Percentiles rank a stretch among this genome's conserved stretches.
Conservation (phyloP, 2,888 invertebrate species). For the Lasioglossum morio region DNA sequence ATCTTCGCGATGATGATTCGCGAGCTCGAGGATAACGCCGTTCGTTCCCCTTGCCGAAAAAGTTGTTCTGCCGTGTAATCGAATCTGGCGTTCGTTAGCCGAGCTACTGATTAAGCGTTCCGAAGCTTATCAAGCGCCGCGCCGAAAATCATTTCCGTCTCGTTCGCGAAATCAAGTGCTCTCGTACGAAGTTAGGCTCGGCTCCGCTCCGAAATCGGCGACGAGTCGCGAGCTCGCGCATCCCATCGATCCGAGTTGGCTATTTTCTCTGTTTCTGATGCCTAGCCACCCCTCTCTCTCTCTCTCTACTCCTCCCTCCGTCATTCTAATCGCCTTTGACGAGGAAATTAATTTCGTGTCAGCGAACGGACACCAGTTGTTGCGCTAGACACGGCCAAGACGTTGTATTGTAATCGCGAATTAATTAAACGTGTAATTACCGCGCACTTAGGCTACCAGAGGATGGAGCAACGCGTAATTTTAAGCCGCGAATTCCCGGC, state of each 20-base stretch:
- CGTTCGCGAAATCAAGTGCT: constrained; percentile 7
- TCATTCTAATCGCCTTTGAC: neutral
- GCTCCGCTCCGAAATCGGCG: neutral
- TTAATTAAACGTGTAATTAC: constrained; percentile 16
- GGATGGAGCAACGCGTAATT: neutral
- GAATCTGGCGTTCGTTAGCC: neutral
- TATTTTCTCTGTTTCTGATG: constrained; percentile 1
- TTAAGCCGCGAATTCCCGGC: neutral
- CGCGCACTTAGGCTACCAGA: neutral
- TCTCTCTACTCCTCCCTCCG: neutral
- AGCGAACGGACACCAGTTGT: constrained; percentile 9
- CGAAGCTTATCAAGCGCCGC: neutral
- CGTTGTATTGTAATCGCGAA: neutral
- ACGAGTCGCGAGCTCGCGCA: neutral
- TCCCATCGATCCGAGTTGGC: constrained; percentile 12
- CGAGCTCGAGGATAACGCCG: neutral
- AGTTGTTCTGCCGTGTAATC: neutral
- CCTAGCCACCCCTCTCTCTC: neutral
- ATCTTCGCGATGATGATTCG: neutral
- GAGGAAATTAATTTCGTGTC: constrained; percentile 25
- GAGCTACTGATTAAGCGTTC: neutral
- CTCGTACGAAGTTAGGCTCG: neutral
- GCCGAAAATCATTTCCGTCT: constrained; percentile 9
- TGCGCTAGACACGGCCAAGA: constrained; percentile 14
- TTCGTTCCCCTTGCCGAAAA: neutral